Evolutionary conservation across 2,888 invertebrate genomes (phyloP), one percentile per base, ranked within the genome.

Genomic region (Cylindroiulus punctatus): DNA sequence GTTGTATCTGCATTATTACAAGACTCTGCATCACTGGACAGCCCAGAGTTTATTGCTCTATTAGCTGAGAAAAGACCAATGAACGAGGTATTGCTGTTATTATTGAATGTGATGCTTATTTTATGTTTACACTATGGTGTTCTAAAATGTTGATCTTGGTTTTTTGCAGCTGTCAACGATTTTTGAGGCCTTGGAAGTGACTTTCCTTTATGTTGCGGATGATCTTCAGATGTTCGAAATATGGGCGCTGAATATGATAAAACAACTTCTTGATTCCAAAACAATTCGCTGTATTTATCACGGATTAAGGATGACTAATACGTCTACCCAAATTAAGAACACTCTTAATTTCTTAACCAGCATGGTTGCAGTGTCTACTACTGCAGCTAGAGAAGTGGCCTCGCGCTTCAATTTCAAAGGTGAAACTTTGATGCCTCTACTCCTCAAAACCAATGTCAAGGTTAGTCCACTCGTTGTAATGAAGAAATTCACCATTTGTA

Each of bases 321-420:
- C 83, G 4, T 44, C 83, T 22, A 83, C n/a, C 10, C 42, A 83
- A 44, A 36, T 83, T 19, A 83, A 83, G 44, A 40, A 22, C 83
- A 83, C 83, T 40, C 83, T 83, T 19, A 40, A 83, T n/a, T 44
- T 83, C n/a, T 83, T 83, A 83, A 83, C 83, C 3, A 83, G 83
- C 44, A 83, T 83, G 83, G 83, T 83, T 42, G n/a, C 40, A 10
- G 44, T 83, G n/a, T 40, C 40, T 40, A 12, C 83, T 83, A 2
- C 83, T 12, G 22, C 40, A 40, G 83, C 83, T 42, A 83, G 40
- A 22, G 83, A 42, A 14, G 83, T 83, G 3, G 40, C 83, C 0
- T 22, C 40, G 1, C 44, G 83, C 40, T 83, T 83, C n/a, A 83
- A 83, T 83, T 83, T 83, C 22, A n/a, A 76, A 5, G 76, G 26